phyloP scores from a whole-genome alignment of 2,113 vertebrate genomes.

The Cyprinodon tularosa region DNA sequence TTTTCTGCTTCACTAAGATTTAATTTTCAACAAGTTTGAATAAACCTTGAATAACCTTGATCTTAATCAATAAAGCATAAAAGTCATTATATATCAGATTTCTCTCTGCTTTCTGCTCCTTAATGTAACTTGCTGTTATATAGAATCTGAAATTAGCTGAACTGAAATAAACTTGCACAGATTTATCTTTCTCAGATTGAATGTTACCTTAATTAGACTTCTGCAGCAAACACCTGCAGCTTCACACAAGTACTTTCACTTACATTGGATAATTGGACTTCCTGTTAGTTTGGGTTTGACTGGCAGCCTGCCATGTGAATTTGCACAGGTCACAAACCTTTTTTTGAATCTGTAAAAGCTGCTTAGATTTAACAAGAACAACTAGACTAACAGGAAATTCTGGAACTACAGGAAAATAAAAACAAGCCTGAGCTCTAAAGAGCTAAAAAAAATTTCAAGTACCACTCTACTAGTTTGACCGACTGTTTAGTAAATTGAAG shows the following conservation, averaged over 20 bases:
- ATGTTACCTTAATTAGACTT: conserved; percentile 7
- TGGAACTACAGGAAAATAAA: neutral
- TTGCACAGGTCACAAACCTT: conserved; percentile 24
- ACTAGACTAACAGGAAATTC: neutral
- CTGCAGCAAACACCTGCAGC: conserved; percentile 3
- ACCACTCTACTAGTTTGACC: neutral
- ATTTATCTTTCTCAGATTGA: conserved; percentile 5
- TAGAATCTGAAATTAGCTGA: neutral
- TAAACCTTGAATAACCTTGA: too few relatives aligned
- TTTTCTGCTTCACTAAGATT: neutral
- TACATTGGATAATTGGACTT: conserved; percentile 32
- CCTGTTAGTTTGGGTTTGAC: conserved; percentile 13
- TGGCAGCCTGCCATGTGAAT: conserved; percentile 1
- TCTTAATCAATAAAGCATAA: neutral
- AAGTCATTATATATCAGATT: neutral
- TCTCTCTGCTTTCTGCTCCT: neutral
- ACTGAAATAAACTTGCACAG: neutral
- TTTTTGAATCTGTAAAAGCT: conserved; percentile 20
- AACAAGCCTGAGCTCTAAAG: neutral
- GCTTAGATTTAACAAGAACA: conserved; percentile 20
- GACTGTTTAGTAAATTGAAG: conserved; percentile 11
- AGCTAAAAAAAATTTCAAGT: conserved; percentile 11
- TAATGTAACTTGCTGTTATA: neutral
- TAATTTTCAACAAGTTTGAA: neutral
- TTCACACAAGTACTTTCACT: conserved; percentile 31